phyloP scores from a whole-genome alignment of 2,888 invertebrate genomes.

The Heliconius cydno region DNA sequence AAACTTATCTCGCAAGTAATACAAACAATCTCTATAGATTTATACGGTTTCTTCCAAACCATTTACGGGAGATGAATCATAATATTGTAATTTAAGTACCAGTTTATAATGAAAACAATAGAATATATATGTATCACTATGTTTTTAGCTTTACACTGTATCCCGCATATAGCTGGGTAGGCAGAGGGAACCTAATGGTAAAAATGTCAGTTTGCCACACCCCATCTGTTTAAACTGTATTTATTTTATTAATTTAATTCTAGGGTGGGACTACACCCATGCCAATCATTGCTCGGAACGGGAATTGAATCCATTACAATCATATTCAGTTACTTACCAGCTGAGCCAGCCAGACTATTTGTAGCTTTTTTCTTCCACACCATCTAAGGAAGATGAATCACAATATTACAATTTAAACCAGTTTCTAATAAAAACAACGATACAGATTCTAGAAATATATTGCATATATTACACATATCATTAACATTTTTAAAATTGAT shows the following conservation, averaged over 20 bases:
- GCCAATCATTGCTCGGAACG: not conserved
- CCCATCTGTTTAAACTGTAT: too few species aligned
- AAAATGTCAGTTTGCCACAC: too few species aligned
- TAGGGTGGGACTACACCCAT: not conserved
- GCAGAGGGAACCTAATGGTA: too few species aligned
- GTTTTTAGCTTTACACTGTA: not conserved
- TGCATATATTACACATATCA: not conserved
- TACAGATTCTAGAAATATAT: slow-evolving; percentile 7
- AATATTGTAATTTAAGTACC: slow-evolving; percentile 5
- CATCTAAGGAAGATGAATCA: slow-evolving; percentile 21
- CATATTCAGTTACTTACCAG: not conserved
- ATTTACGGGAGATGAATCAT: slow-evolving; percentile 16
- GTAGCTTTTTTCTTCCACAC: not conserved
- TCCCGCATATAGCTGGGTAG: not conserved
- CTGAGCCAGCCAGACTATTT: too few species aligned
- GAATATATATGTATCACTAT: not conserved
- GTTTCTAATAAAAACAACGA: slow-evolving; percentile 14
- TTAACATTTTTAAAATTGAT: not conserved
- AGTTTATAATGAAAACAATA: slow-evolving; percentile 1
- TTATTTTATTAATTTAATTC: too few species aligned
- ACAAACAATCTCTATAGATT: slow-evolving; percentile 2
- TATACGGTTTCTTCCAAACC: slow-evolving; percentile 17
- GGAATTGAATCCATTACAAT: not conserved
- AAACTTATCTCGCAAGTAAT: too few species aligned
- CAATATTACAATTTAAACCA: slow-evolving; percentile 15